Base-by-base conservation (phyloP, 2,113 vertebrate species). In the human (Homo sapiens) region DNA sequence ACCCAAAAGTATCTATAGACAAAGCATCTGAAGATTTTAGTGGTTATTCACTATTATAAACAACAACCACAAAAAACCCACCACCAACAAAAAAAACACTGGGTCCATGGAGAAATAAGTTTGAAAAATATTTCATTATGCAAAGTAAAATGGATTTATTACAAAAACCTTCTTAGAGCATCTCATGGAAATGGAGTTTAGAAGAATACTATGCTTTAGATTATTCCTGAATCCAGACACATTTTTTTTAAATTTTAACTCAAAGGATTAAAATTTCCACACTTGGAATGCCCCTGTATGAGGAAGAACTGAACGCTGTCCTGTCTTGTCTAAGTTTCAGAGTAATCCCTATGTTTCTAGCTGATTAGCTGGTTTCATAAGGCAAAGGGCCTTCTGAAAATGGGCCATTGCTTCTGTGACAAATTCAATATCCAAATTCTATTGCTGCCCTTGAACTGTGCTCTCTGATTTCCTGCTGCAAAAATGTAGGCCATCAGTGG, bases 401-500 rank as follows among this genome's bases (percentile, higher is more conserved):
- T 73, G 57, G 85, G 50, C 38, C 72, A 89, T 48, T 70, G 82
- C 68, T 88, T 40, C 40, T 72, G 50, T 45, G 38, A 93, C 76
- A 97, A 66, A 95, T 76, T 81, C 40, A 89, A 57, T 94, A 90
- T 50, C 64, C 89, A 90, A 40, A 95, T 89, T 81, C 82, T 83
- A 72, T 30, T 59, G 32, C 43, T 93, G 50, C 61, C 93, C 90
- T 97, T 97, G 94, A 93, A 93, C 85, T 89, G 57, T 25, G 38
- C 48, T 75, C 55, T 94, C 57, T 64, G 64, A 92, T 94, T 97
- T 89, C 79, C 18, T 81, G 57, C 93, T 92, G 61, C 38, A 84
- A 90, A 72, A 43, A 96, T 96, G 81, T 94, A 95, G 94, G 91
- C 43, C 89, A 88, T 81, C 81, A 40, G 85, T 87, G 40, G 50